Conservation (phyloP, 1,140 invertebrate species). For the Hylaeus anthracinus region DNA sequence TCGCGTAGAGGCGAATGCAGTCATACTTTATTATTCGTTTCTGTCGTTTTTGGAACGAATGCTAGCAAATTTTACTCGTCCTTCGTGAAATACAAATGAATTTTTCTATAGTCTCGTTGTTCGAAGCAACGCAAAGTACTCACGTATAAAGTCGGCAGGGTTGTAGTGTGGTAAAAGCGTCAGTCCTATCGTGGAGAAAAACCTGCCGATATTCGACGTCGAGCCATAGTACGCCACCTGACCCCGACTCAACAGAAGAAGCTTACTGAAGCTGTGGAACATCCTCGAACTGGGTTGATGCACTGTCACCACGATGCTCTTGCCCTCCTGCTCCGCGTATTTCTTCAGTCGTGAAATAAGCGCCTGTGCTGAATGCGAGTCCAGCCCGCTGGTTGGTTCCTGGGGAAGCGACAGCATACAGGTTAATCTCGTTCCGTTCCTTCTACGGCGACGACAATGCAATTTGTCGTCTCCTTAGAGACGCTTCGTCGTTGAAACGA, state of each 20-base stretch:
- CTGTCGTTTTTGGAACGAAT: too few species aligned
- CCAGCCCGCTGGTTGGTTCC: constrained; percentile 93
- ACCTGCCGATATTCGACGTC: constrained; percentile 88
- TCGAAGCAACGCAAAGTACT: constrained; percentile 74
- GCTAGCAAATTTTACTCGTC: too few species aligned
- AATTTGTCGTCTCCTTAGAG: background rate
- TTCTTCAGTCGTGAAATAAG: constrained; percentile 88
- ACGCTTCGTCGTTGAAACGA: too few species aligned
- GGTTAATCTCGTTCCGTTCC: background rate
- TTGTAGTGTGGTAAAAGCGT: constrained; percentile 91
- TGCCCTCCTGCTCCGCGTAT: constrained; percentile 89
- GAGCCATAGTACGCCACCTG: constrained; percentile 91
- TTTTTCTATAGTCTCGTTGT: background rate
- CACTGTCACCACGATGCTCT: constrained; percentile 91
- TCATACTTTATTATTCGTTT: too few species aligned
- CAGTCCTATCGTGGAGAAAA: constrained; percentile 88
- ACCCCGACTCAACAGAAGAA: constrained; percentile 89
- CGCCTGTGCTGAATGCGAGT: constrained; percentile 90
- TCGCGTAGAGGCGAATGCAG: too few species aligned
- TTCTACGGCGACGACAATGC: background rate
- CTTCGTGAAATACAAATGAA: too few species aligned
- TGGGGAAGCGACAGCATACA: constrained; percentile 69
- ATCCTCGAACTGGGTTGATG: constrained; percentile 95
- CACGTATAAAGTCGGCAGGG: constrained; percentile 93
- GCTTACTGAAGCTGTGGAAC: constrained; percentile 92